phyloP scores from a whole-genome alignment of 2,888 invertebrate species.

The Sarcophaga caerulescens region DNA sequence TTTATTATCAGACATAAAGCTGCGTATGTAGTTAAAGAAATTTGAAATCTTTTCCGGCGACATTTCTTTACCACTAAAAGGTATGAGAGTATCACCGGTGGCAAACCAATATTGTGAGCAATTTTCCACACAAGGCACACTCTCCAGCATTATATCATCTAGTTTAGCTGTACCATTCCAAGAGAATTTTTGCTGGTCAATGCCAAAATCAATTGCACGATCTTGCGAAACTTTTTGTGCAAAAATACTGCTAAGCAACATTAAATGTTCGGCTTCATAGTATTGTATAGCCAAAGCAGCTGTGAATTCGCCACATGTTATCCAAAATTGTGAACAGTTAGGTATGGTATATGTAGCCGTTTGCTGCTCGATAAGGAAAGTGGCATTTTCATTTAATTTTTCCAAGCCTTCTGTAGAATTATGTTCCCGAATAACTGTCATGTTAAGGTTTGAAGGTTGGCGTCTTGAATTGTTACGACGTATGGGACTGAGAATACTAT shows the following conservation, averaged over 20 bases:
- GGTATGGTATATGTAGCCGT: constrained; percentile 51
- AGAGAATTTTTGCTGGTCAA: constrained; percentile 75
- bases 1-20: constrained; percentile 56
- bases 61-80: constrained; percentile 76
- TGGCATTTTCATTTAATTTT: constrained; percentile 61
- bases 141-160: constrained; percentile 69
- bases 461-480: constrained; percentile 6
- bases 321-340: constrained; percentile 75
- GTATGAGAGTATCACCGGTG: constrained; percentile 75
- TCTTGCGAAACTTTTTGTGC: constrained; percentile 75
- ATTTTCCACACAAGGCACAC: constrained; percentile 71
- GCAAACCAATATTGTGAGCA: constrained; percentile 79
- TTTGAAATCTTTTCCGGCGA: constrained; percentile 72
- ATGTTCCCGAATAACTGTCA: constrained; percentile 77
- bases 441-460: constrained; percentile 69
- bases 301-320: constrained; percentile 75
- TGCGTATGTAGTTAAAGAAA: constrained; percentile 74
- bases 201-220: constrained; percentile 76
- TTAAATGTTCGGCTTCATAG: constrained; percentile 72
- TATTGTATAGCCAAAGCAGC: constrained; percentile 73
- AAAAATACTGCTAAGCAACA: constrained; percentile 75
- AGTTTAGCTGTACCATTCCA: constrained; percentile 32
- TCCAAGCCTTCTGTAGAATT: constrained; percentile 70
- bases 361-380: constrained; percentile 71
- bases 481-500: constrained; percentile 72